phyloP scores from a whole-genome alignment of 2,113 vertebrate species.

The Phoenicopterus ruber region DNA sequence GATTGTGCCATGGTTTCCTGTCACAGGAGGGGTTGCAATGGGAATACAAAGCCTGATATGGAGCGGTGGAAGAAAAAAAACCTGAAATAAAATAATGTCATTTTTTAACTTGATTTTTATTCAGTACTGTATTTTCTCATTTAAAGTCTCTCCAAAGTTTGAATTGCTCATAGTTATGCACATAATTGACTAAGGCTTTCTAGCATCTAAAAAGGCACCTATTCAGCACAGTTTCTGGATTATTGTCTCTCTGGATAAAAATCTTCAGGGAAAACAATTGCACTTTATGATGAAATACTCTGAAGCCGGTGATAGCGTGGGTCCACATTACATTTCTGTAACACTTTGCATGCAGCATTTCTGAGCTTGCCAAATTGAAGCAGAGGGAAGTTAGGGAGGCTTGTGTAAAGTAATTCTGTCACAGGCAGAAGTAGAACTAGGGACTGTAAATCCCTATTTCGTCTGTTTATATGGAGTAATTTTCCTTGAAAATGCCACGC shows the following conservation, averaged over 20 bases:
- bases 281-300: not conserved
- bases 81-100: not conserved
- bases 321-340: not conserved
- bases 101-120: not conserved
- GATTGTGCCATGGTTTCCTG: not conserved
- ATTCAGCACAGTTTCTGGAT: not conserved
- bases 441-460: not conserved
- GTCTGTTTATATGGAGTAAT: not conserved
- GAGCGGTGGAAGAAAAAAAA: not conserved
- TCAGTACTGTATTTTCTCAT: not conserved
- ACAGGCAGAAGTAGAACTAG: not conserved
- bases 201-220: not conserved
- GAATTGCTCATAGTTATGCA: not conserved
- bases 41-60: not conserved
- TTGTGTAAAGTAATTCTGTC: not conserved
- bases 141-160: not conserved
- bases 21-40: not conserved
- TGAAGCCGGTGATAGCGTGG: not conserved
- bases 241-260: not conserved
- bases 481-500: not conserved
- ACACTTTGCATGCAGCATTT: not conserved
- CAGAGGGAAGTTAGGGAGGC: not conserved
- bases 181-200: not conserved
- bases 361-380: not conserved
- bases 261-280: not conserved